Evolutionary conservation across 2,113 vertebrate genomes (phyloP).

Genomic region (Lepus americanus): DNA sequence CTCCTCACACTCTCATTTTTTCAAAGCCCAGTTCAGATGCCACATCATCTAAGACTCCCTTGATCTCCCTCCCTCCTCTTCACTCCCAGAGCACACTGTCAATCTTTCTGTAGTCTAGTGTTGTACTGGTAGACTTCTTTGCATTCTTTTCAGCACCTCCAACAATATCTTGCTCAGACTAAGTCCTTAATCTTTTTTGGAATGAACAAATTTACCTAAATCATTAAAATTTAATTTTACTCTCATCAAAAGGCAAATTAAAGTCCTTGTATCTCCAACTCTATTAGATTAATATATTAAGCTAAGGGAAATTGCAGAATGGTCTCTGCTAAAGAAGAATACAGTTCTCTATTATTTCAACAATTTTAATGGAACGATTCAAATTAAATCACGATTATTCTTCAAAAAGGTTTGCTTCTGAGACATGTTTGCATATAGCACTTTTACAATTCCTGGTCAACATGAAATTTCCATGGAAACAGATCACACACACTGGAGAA

Average conservation of each 20-base stretch:
- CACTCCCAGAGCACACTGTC: neutral
- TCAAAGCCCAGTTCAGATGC: neutral
- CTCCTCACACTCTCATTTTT: neutral
- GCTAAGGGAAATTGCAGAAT: conserved; percentile 56
- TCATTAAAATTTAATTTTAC: conserved; percentile 76
- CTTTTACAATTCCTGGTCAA: conserved; percentile 75
- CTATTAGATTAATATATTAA: conserved; percentile 64
- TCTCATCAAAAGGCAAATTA: conserved; percentile 73
- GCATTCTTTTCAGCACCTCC: neutral
- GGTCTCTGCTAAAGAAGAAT: conserved; percentile 57
- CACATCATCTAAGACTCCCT: neutral
- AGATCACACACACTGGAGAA: conserved; percentile 66
- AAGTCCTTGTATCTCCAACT: conserved; percentile 50
- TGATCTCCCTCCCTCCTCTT: neutral
- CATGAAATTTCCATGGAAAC: conserved; percentile 83
- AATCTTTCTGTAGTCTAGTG: neutral
- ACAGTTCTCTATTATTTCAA: conserved; percentile 69
- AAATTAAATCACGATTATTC: conserved; percentile 75
- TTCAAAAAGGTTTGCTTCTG: conserved; percentile 65
- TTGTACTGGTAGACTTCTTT: neutral
- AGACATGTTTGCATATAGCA: conserved; percentile 74
- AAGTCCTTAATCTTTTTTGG: conserved; percentile 61
- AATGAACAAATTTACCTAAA: conserved; percentile 71
- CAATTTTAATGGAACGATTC: conserved; percentile 71
- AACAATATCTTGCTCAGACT: conserved; percentile 36